Base-by-base conservation (phyloP, 2,888 invertebrate genomes). In the Heliconius aoede region DNA sequence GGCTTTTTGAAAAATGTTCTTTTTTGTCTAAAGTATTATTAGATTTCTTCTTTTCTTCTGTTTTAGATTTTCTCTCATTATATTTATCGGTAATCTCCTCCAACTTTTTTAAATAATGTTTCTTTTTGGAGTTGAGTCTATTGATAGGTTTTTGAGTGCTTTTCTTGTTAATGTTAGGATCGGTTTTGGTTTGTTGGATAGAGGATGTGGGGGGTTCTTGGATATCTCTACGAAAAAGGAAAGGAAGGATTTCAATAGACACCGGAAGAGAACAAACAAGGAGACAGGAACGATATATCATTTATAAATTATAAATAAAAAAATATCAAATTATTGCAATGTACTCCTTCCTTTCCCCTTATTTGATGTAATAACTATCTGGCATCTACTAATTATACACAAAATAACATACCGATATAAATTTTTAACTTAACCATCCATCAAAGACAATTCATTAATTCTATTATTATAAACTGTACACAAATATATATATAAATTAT, bases 341-440 rank as follows among this genome's bases (percentile, higher is more conserved):
- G 72, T 72, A 71, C 76, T 85, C 88, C 93, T 93, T 94, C 94
- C 94, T 94, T 94, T 93, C 94, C 94, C 94, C 94, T 94, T 91
- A 93, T 94, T 94, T 92, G 92, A 86, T 90, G 79, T 73, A 73
- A 78, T 74, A 72, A 76, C 60, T n/a, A 24, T 58, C 13, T 60
- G 13, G 4, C 8, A 55, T n/a, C n/a, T 55, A 21, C n/a, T 46
- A 46, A 46, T 46, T 7, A 46, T 18, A 21, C 1, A 21, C 46
- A 46, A 46, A 46, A 18, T 46, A 21, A 46, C 46, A 46, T 21
- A 18, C n/a, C n/a, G 9, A 55, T 55, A 55, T 9, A n/a, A n/a
- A 8, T 55, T n/a, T n/a, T n/a, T 55, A n/a, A 55, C 9, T 55
- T n/a, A 9, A 55, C n/a, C n/a, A n/a, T n/a, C 3, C 11, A n/a